These are phyloP conservation scores for Myocastor coypus DNA, from an alignment of 2,113 vertebrate genomes.

Conservation along the genomic window DNA sequence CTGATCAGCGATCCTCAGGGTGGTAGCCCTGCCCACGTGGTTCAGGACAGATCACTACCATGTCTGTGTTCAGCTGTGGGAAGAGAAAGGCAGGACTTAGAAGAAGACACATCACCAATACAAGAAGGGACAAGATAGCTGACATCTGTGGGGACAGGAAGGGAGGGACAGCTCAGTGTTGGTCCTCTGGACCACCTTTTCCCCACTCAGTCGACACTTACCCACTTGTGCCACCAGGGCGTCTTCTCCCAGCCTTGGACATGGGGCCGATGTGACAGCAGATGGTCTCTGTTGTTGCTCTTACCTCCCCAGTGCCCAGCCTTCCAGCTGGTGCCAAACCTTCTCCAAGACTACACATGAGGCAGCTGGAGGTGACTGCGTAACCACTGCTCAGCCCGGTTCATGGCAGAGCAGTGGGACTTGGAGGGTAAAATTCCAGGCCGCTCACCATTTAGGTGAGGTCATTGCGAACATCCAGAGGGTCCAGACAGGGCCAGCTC, in stretches of 20 bases:
- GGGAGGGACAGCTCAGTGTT: rapidly evolving
- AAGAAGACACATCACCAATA: not conserved
- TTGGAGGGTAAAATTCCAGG: not conserved
- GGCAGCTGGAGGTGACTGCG: rapidly evolving
- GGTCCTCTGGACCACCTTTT: not conserved
- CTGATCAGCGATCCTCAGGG: not conserved
- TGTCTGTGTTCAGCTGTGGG: not conserved
- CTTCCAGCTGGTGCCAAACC: rapidly evolving
- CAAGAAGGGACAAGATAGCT: not conserved
- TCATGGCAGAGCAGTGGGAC: rapidly evolving
- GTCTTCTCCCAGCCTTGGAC: not conserved
- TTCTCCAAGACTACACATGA: not conserved
- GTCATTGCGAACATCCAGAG: not conserved
- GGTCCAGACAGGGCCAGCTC: rapidly evolving
- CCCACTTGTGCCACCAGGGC: rapidly evolving
- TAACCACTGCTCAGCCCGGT: too few relatives aligned
- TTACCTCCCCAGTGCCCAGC: too few relatives aligned
- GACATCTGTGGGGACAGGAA: not conserved
- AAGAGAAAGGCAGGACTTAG: not conserved
- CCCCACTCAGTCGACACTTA: not conserved
- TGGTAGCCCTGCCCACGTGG: not conserved
- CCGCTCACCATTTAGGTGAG: not conserved
- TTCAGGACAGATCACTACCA: rapidly evolving
- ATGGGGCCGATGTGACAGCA: rapidly evolving
- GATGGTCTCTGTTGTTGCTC: too few relatives aligned